phyloP scores from a whole-genome alignment of 2,888 invertebrate species.

The Drosophila bunnanda region DNA sequence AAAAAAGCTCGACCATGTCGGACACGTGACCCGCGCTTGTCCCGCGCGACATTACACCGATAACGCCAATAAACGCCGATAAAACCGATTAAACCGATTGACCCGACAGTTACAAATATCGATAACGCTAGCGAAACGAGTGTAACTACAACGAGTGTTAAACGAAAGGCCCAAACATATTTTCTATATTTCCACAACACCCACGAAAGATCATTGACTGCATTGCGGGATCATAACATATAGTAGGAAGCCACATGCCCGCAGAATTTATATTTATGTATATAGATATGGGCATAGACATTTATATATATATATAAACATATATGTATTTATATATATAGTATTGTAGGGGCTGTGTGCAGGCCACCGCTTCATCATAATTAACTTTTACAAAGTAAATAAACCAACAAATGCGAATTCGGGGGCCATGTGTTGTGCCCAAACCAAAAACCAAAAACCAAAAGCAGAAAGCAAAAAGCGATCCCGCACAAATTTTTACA shows the following conservation, averaged over 20 bases:
- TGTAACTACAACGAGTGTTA: slow-evolving; percentile 19
- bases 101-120: too few species aligned
- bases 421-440: slow-evolving; percentile 71
- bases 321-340: slow-evolving; percentile 5
- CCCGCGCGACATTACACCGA: slow-evolving; percentile 26
- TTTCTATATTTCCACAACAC: slow-evolving; percentile 39
- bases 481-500: slow-evolving; percentile 35
- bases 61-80: slow-evolving; percentile 21
- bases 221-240: slow-evolving; percentile 31
- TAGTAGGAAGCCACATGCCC: slow-evolving; percentile 42
- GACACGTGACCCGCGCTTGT: slow-evolving; percentile 41
- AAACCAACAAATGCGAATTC: slow-evolving; percentile 70
- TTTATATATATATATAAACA: background rate
- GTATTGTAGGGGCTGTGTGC: slow-evolving; percentile 21
- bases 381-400: slow-evolving; percentile 78
- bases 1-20: slow-evolving; percentile 30
- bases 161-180: slow-evolving; percentile 8
- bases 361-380: slow-evolving; percentile 72
- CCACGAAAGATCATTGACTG: slow-evolving; percentile 43
- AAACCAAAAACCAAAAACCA: slow-evolving; percentile 16
- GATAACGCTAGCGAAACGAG: slow-evolving; percentile 9
- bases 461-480: slow-evolving; percentile 20
- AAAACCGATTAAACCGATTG: slow-evolving; percentile 2
- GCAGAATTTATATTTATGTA: slow-evolving; percentile 35
- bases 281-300: slow-evolving; percentile 6